These are phyloP conservation scores for Microcebus murinus DNA, from an alignment of 2,113 vertebrate species.

Conservation along the genomic window DNA sequence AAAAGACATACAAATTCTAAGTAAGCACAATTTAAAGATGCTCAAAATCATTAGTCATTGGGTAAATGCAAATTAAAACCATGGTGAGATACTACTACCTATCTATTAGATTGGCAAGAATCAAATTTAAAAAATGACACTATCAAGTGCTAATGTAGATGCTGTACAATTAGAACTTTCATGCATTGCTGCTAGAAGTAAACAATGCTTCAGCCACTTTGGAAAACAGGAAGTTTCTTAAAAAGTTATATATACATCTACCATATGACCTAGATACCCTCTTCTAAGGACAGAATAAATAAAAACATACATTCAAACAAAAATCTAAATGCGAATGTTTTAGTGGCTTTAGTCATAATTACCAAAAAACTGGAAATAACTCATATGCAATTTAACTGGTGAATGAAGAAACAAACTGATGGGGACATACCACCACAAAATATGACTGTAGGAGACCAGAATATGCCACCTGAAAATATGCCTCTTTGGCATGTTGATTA, in stretches of 20 bases:
- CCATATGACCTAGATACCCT: not conserved
- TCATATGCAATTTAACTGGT: not conserved
- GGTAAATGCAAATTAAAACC: not conserved
- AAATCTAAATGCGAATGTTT: not conserved
- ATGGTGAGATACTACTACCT: not conserved
- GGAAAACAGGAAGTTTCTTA: slow-evolving; percentile 12
- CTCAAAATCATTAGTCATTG: not conserved
- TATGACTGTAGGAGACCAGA: not conserved
- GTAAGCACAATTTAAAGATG: not conserved
- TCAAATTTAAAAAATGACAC: not conserved
- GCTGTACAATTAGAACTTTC: not conserved
- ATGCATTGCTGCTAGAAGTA: not conserved
- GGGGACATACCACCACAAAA: not conserved
- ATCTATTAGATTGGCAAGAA: not conserved
- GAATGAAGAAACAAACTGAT: not conserved
- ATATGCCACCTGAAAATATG: no score
- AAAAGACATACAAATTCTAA: not conserved
- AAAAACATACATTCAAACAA: slow-evolving; percentile 20
- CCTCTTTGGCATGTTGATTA: not conserved
- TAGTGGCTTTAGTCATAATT: not conserved
- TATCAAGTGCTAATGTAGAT: not conserved
- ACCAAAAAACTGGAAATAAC: not conserved
- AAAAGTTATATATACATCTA: not conserved
- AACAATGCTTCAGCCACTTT: not conserved
- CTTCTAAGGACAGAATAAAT: slow-evolving; percentile 13